Evolutionary conservation across 2,113 vertebrate genomes (phyloP).

Genomic region (Hystrix brachyura): DNA sequence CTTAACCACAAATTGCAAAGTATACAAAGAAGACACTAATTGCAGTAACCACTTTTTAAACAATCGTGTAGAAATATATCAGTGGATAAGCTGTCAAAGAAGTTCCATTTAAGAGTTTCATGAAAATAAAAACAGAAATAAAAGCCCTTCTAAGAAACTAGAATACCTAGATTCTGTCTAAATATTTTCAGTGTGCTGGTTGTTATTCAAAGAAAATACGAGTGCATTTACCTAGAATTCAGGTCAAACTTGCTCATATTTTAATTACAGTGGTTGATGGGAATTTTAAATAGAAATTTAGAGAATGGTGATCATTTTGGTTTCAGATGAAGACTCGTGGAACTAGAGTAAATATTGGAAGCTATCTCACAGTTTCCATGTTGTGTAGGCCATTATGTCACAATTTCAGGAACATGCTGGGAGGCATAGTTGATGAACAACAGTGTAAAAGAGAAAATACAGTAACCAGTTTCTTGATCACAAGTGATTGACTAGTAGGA

Average conservation of each 20-base stretch:
- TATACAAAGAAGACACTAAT: constrained; percentile 72
- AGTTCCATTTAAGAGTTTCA: constrained; percentile 45
- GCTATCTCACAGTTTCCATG: background rate
- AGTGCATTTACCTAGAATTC: background rate
- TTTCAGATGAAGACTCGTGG: background rate
- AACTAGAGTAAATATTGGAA: background rate
- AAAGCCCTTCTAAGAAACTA: background rate
- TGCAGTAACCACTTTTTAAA: constrained; percentile 61
- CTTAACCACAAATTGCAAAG: constrained; percentile 63
- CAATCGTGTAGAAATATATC: constrained; percentile 48
- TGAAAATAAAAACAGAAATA: constrained; percentile 52
- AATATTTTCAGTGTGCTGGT: background rate
- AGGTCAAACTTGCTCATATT: background rate
- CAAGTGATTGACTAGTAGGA: background rate
- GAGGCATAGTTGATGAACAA: background rate
- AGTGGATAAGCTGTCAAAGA: constrained; percentile 67
- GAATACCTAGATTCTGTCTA: background rate
- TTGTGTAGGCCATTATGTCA: rapidly evolving
- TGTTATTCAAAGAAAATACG: background rate
- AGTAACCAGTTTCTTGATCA: background rate
- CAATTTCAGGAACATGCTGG: background rate
- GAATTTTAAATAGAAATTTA: background rate
- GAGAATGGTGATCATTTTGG: background rate
- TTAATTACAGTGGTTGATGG: background rate
- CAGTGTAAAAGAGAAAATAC: background rate